These are phyloP conservation scores for Oasisia sp. DNA, from an alignment of 2,888 invertebrate species.

Conservation along the genomic window DNA sequence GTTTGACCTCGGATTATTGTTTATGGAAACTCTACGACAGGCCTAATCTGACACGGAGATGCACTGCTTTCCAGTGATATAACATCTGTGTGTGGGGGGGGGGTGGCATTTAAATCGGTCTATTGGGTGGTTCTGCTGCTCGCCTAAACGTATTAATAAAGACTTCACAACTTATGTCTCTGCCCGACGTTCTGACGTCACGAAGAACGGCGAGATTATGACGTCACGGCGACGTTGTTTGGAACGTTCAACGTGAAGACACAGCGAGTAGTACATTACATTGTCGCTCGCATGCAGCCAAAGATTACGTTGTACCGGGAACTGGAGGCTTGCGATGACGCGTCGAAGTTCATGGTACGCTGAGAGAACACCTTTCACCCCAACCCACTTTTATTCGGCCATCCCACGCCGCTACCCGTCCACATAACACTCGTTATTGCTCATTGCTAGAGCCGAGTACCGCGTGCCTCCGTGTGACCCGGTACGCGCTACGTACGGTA, in stretches of 20 bases:
- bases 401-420: neutral
- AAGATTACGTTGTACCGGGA: neutral
- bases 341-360: neutral
- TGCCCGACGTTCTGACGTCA: neutral
- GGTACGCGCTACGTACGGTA: too few species aligned
- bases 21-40: too few species aligned
- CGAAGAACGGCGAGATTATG: neutral
- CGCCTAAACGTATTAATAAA: neutral
- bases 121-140: too few species aligned
- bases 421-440: neutral
- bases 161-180: neutral
- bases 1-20: too few species aligned
- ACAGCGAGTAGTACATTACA: neutral
- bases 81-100: too few species aligned
- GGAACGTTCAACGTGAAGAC: neutral
- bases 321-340: neutral
- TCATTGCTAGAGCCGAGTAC: too few species aligned
- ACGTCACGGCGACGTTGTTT: conserved; percentile 10
- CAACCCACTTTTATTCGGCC: neutral
- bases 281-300: neutral
- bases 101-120: too few species aligned
- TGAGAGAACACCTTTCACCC: neutral
- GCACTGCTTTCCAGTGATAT: too few species aligned
- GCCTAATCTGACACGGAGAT: too few species aligned
- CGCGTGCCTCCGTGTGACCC: too few species aligned